phyloP scores from a whole-genome alignment of 2,113 vertebrate species.

The Sturnira hondurensis region DNA sequence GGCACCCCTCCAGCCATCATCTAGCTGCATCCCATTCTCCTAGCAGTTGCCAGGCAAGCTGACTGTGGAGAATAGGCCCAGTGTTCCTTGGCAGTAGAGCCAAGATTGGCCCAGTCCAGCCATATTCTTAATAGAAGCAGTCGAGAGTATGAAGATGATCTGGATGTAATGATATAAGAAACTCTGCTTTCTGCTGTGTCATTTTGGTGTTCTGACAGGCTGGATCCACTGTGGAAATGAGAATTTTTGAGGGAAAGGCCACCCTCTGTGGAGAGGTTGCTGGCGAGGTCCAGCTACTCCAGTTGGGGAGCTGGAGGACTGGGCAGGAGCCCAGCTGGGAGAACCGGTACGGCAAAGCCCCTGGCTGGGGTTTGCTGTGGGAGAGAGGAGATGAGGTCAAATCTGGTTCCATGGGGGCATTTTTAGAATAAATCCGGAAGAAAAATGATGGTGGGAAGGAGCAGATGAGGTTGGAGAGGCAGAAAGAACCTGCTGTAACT shows the following conservation, averaged over 20 bases:
- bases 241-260: not conserved
- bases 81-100: not conserved
- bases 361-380: not conserved
- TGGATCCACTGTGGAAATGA: not conserved
- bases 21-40: not conserved
- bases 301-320: not conserved
- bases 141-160: not conserved
- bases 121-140: not conserved
- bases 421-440: not conserved
- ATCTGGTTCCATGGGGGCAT: not conserved
- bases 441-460: conserved; percentile 12
- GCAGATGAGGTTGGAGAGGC: conserved; percentile 43
- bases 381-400: conserved; percentile 33
- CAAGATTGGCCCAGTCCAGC: not conserved
- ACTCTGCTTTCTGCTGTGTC: conserved; percentile 18
- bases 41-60: not conserved
- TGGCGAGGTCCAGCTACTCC: too few relatives aligned
- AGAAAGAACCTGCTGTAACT: conserved; percentile 58
- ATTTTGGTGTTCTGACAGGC: not conserved
- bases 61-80: not conserved
- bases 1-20: not conserved
- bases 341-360: not conserved
- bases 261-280: not conserved
- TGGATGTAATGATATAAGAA: not conserved
- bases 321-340: not conserved